Evolutionary conservation across 2,888 invertebrate species (phyloP), one percentile per base, ranked within the genome.

Genomic region (Dryobotodes eremita): DNA sequence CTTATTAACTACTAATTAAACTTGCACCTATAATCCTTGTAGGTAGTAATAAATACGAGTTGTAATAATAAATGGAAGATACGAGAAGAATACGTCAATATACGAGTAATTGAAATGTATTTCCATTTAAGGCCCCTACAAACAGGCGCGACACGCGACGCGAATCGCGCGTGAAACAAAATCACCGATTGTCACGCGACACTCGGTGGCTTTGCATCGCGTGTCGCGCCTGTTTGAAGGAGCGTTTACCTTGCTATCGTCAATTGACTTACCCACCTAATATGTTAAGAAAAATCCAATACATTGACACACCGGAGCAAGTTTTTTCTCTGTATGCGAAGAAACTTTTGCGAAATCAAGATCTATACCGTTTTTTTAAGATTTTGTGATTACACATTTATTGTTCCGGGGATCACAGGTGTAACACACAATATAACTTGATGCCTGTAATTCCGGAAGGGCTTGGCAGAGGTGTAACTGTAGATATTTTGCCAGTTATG

Each of bases 1-100:
- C 65, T 80, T 72, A 79, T 57, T 72, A 15, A 13, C 50, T 53
- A 72, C n/a, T 42, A 65, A 79, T 46, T n/a, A 46, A 53, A 50
- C 17, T 42, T n/a, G 10, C 7, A 57, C 57, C 11, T 46, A 50
- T 68, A 69, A n/a, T 26, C 79, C 26, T 69, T 78, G n/a, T 2
- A 23, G 11, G n/a, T 36, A 53, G 20, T 46, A 31, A 77, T 53
- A 46, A 57, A 75, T 10, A 31, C n/a, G 15, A 73, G 46, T 36
- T 36, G n/a, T 73, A 6, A 11, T 59, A 20, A 59, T 48, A 48
- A 55, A 66, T 66, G 48, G 46, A 66, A 77, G 11, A 48, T 42
- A 55, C 26, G 36, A 66, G 17, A 26, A 57, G 13, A 26, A 42
- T 20, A 59, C 17, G 36, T 42, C 55, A 36, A 13, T 48, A 13